Percentiles rank a stretch among this genome's conserved stretches.
Evolutionary conservation across 2,113 vertebrate genomes (phyloP).

Genomic region (Prunella fulvescens): DNA sequence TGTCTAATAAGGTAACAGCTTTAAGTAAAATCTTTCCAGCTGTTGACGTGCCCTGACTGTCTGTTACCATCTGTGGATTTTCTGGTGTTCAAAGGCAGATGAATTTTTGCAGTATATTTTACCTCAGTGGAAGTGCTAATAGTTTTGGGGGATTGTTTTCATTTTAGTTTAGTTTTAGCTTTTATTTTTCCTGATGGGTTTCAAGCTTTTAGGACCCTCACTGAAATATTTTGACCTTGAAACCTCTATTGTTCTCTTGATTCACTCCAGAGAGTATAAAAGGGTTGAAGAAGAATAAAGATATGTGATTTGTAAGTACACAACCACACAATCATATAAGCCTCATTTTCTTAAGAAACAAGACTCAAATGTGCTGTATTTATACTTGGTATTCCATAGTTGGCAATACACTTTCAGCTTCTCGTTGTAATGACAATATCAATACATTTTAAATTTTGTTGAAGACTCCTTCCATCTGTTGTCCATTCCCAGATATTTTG

Average conservation of each 20-base stretch:
- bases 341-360: neutral
- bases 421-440: neutral
- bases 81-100: neutral
- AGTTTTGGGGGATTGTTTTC: neutral
- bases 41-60: neutral
- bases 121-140: neutral
- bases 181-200: neutral
- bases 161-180: neutral
- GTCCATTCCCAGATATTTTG: neutral
- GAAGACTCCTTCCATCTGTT: neutral
- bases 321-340: neutral
- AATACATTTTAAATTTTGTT: neutral
- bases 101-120: neutral
- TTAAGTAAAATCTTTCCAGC: neutral
- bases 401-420: neutral
- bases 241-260: neutral
- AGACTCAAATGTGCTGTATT: neutral
- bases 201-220: neutral
- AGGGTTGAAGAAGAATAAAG: neutral
- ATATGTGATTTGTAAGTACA: neutral
- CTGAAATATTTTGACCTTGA: neutral
- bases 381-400: neutral
- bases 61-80: neutral
- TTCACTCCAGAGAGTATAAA: neutral
- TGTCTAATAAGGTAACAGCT: neutral